Evolutionary conservation across 2,888 invertebrate genomes (phyloP).

Genomic region (Anthrax anthrax): DNA sequence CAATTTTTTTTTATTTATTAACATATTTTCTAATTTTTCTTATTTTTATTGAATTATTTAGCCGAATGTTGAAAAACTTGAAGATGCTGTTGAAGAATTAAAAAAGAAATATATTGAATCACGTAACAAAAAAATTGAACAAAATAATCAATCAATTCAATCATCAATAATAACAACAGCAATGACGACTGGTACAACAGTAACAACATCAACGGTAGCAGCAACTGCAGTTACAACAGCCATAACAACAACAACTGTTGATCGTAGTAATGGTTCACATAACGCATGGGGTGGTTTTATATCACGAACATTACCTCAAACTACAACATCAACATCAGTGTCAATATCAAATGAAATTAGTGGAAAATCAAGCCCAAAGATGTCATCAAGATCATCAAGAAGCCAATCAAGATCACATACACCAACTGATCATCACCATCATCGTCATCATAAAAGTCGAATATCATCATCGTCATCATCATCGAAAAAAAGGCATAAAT

Average conservation of each 20-base stretch:
- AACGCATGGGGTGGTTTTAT: constrained; percentile 56
- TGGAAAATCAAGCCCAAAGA: constrained; percentile 19
- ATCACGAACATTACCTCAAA: constrained; percentile 35
- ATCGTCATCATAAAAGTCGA: constrained; percentile 10
- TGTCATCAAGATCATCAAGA: constrained; percentile 20
- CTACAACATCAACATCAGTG: constrained; percentile 17
- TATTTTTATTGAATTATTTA: too few species aligned
- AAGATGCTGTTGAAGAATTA: constrained; percentile 58
- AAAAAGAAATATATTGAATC: constrained; percentile 49
- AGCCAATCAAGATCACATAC: constrained; percentile 26
- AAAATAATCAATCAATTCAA: constrained; percentile 30
- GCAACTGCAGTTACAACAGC: constrained; percentile 22
- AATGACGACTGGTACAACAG: too few species aligned
- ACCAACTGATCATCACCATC: constrained; percentile 14
- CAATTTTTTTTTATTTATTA: not conserved
- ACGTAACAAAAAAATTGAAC: constrained; percentile 27
- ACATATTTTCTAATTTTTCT: not conserved
- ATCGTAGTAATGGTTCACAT: constrained; percentile 43
- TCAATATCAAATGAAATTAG: too few species aligned
- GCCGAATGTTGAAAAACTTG: constrained; percentile 57
- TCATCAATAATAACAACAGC: too few species aligned
- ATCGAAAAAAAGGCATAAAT: constrained; percentile 16
- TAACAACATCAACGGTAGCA: too few species aligned
- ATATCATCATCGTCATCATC: too few species aligned
- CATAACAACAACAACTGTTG: constrained; percentile 28